These are phyloP conservation scores for Embiotoca jacksoni DNA, from an alignment of 2,113 vertebrate species.

Conservation along the genomic window DNA sequence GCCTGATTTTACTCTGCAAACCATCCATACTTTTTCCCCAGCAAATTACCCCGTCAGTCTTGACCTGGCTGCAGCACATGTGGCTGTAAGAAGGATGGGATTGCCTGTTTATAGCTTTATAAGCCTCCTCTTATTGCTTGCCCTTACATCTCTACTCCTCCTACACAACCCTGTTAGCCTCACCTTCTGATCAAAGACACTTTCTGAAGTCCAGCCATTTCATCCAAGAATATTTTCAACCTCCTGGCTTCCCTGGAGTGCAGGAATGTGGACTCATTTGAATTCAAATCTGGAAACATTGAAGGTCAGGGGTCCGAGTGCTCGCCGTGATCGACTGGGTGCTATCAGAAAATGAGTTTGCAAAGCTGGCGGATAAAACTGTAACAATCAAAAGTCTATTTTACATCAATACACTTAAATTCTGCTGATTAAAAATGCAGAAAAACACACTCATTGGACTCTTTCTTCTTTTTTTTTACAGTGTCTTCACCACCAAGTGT, in stretches of 20 bases:
- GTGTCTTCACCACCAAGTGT: conserved; percentile 1
- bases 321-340: not conserved
- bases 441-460: conserved; percentile 27
- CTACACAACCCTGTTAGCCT: conserved; percentile 58
- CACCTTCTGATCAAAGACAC: conserved; percentile 78
- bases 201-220: conserved; percentile 69
- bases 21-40: conserved; percentile 11
- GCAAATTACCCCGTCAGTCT: conserved; percentile 9
- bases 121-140: conserved; percentile 43
- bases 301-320: conserved; percentile 32
- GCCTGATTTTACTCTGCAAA: conserved; percentile 1
- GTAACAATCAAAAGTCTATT: conserved; percentile 19
- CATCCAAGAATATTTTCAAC: conserved; percentile 54
- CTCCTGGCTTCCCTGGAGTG: conserved; percentile 40
- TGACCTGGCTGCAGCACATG: conserved; percentile 26
- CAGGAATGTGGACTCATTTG: conserved; percentile 50
- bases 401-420: conserved; percentile 17
- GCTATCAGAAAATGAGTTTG: conserved; percentile 63
- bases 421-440: conserved; percentile 31
- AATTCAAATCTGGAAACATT: conserved; percentile 57
- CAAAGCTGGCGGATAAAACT: conserved; percentile 29
- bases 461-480: conserved; percentile 11
- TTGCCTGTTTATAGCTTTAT: conserved; percentile 58
- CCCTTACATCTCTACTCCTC: conserved; percentile 41
- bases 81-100: not conserved